Percentiles rank a stretch among this genome's conserved stretches.
phyloP scores from a whole-genome alignment of 2,888 invertebrate species.

The Spatulosminthurus flaviceps region DNA sequence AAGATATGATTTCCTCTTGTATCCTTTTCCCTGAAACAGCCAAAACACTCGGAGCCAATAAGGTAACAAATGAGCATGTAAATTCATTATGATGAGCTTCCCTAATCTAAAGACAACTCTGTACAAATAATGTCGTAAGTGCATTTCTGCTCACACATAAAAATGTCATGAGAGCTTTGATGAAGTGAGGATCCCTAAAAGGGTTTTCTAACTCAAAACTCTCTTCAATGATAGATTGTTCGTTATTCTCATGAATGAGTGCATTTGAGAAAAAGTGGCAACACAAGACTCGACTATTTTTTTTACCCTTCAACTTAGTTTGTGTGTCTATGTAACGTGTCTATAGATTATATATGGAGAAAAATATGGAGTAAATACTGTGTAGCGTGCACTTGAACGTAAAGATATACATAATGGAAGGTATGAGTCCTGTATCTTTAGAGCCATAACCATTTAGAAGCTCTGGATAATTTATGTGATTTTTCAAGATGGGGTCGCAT shows the following conservation, averaged over 20 bases:
- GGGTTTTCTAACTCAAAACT: constrained; percentile 34
- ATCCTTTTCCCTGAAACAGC: no score
- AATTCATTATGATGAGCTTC: constrained; percentile 43
- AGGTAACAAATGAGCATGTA: constrained; percentile 32
- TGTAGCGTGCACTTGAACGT: no score
- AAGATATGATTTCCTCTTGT: no score
- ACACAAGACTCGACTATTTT: constrained; percentile 8
- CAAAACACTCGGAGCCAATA: no score
- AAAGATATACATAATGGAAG: background rate
- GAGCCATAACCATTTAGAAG: constrained; percentile 35
- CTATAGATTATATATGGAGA: no score
- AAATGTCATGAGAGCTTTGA: constrained; percentile 40
- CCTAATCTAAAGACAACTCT: constrained; percentile 37
- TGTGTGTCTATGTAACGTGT: no score
- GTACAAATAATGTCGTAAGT: constrained; percentile 31
- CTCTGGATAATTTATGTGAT: constrained; percentile 40
- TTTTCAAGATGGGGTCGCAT: constrained; percentile 43
- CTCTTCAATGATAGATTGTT: constrained; percentile 39
- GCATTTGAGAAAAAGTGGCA: constrained; percentile 29
- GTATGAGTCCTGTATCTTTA: background rate
- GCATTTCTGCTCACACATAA: constrained; percentile 41
- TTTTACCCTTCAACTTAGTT: background rate
- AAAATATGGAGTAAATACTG: no score
- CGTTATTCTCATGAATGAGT: constrained; percentile 42
- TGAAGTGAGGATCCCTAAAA: constrained; percentile 41